Evolutionary conservation across 2,888 invertebrate genomes (phyloP), one percentile per base, ranked within the genome.

Genomic region (Oegoconia quadripuncta): DNA sequence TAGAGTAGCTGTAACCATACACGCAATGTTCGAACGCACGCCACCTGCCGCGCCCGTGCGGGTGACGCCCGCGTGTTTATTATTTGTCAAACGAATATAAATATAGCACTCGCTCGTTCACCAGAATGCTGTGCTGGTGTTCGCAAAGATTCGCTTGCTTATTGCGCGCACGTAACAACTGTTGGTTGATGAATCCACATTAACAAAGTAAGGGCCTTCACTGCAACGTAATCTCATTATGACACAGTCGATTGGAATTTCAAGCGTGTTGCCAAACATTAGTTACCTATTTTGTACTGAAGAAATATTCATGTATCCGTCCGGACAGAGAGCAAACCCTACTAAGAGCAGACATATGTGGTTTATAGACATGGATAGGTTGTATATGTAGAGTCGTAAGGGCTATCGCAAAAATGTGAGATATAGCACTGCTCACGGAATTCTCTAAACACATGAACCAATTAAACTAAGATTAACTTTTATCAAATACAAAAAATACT

Each of bases 21-120:
- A 63, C 57, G 59, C 59, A 46, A 55, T 57, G 62, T 55, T 57
- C 55, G 56, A 64, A 55, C 57, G 59, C 65, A 62, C 55, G 55
- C 58, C 48, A 46, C 27, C n/a, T n/a, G 43, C 32, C 49, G 51
- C 44, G 50, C 59, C 51, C 52, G 59, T 58, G 66, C 63, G 63
- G 63, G 61, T 68, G 74, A 74, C 72, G 76, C 46, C 44, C 50
- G 52, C 52, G 59, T 64, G 64, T 68, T 74, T 69, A 59, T 61
- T 64, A 72, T 77, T 77, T 76, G 75, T 74, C 75, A 76, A 74
- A 71, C 74, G 63, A 64, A 66, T 64, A 64, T 69, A 66, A 78
- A 80, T 81, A 80, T 81, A 80, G 74, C 69, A 59, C 59, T 44
- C 54, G 58, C 50, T 60, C 55, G 56, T 61, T 59, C 61, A 68